Percentiles rank a stretch among this genome's conserved stretches.
Evolutionary conservation across 2,113 vertebrate species (phyloP).

Genomic region (Phrynosoma blainvillii): DNA sequence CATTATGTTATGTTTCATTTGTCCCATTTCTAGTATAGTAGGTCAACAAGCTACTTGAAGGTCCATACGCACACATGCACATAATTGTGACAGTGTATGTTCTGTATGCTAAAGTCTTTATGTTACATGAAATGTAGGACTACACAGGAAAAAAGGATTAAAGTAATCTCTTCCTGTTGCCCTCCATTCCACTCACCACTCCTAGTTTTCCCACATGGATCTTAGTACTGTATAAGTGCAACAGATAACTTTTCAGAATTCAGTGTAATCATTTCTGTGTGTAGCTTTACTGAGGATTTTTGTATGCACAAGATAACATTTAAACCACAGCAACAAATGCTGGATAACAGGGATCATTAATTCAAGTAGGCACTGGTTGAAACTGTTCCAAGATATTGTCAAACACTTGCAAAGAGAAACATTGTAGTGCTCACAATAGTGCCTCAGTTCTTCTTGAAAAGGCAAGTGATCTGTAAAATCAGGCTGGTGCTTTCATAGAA

Average conservation of each 20-base stretch:
- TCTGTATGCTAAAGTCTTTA: not conserved
- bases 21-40: not conserved
- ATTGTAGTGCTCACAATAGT: not conserved
- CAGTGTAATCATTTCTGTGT: not conserved
- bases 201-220: not conserved
- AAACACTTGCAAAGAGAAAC: not conserved
- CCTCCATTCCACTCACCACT: not conserved
- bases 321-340: not conserved
- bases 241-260: not conserved
- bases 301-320: not conserved
- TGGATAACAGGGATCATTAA: not conserved
- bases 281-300: not conserved
- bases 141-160: no score
- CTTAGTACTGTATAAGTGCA: not conserved
- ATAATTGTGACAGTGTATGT: no score
- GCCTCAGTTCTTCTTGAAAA: conserved; percentile 7
- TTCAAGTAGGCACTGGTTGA: not conserved
- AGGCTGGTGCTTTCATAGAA: not conserved
- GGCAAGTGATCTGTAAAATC: not conserved
- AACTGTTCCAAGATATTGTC: not conserved
- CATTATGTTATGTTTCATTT: not conserved
- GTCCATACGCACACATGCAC: no score
- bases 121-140: not conserved
- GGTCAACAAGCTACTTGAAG: not conserved
- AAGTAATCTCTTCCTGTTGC: not conserved